Evolutionary conservation across 1,140 invertebrate genomes (phyloP).

Genomic region (Spodoptera frugiperda): DNA sequence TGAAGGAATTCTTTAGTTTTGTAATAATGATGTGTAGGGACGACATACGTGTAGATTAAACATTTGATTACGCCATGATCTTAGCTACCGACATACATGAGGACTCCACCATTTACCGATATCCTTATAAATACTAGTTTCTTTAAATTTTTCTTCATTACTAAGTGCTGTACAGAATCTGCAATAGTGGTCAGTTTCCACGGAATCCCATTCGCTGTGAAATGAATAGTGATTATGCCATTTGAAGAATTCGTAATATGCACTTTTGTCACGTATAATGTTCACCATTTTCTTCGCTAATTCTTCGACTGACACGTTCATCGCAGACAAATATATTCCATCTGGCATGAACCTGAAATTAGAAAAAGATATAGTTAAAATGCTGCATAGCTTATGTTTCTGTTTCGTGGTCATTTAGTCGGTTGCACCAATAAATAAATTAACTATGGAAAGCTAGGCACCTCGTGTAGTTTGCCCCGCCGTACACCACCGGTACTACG

Average conservation of each 20-base stretch:
- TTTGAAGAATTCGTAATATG: constrained; percentile 60
- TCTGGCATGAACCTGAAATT: constrained; percentile 64
- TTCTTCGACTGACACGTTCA: constrained; percentile 46
- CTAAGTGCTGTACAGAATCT: constrained; percentile 23
- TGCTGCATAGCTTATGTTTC: background rate
- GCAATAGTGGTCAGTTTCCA: constrained; percentile 49
- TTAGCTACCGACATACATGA: no score
- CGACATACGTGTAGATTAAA: no score
- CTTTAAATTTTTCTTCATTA: no score
- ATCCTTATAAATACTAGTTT: no score
- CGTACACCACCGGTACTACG: constrained; percentile 86
- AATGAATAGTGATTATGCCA: constrained; percentile 64
- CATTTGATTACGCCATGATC: no score
- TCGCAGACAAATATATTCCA: constrained; percentile 60
- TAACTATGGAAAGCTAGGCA: background rate
- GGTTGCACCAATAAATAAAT: background rate
- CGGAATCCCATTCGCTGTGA: constrained; percentile 6
- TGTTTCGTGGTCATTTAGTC: background rate
- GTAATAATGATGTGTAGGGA: no score
- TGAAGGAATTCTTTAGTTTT: no score
- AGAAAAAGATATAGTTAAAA: background rate
- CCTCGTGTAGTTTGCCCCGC: constrained; percentile 78
- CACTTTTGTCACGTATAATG: constrained; percentile 51
- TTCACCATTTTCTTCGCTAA: constrained; percentile 55
- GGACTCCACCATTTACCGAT: no score